phyloP scores from a whole-genome alignment of 92 coral and sea anemone genomes.

The Epizoanthus illoricatus region DNA sequence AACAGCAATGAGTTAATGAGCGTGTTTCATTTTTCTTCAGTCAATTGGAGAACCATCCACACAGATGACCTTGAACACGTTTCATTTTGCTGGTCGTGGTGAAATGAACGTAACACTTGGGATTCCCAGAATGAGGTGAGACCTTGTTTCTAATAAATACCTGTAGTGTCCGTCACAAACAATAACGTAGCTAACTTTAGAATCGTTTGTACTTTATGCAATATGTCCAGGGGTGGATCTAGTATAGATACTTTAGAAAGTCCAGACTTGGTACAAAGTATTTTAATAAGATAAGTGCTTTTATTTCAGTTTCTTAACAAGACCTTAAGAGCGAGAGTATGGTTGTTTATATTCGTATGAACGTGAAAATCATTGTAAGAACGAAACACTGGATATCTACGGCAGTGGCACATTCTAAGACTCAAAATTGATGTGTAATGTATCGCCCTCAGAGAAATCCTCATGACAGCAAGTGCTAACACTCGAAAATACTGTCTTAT shows the following conservation, averaged over 20 bases:
- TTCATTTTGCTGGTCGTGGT: slow-evolving; percentile 99
- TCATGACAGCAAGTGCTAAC: too few species aligned
- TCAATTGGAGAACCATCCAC: slow-evolving; percentile 99
- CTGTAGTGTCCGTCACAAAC: not conserved
- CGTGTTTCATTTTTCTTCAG: slow-evolving; percentile 44
- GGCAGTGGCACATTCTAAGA: not conserved
- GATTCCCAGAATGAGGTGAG: slow-evolving; percentile 92
- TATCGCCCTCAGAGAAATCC: slow-evolving; percentile 71
- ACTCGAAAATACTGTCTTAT: not conserved
- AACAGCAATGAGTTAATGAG: not conserved
- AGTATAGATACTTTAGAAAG: too few species aligned
- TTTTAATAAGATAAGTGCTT: too few species aligned
- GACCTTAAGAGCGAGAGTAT: not conserved
- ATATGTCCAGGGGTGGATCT: too few species aligned
- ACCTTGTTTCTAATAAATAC: not conserved
- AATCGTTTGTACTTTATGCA: not conserved
- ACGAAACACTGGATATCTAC: not conserved
- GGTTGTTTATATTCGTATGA: not conserved
- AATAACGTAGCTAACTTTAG: not conserved
- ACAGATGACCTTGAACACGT: slow-evolving; percentile 97
- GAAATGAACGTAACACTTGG: slow-evolving; percentile 98
- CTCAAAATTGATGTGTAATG: not conserved
- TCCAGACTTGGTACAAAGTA: too few species aligned
- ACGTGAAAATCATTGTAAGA: too few species aligned
- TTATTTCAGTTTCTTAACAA: not conserved